Evolutionary conservation across 2,888 invertebrate species (phyloP), one percentile per base, ranked within the genome.

Genomic region (Horisme vitalbata): DNA sequence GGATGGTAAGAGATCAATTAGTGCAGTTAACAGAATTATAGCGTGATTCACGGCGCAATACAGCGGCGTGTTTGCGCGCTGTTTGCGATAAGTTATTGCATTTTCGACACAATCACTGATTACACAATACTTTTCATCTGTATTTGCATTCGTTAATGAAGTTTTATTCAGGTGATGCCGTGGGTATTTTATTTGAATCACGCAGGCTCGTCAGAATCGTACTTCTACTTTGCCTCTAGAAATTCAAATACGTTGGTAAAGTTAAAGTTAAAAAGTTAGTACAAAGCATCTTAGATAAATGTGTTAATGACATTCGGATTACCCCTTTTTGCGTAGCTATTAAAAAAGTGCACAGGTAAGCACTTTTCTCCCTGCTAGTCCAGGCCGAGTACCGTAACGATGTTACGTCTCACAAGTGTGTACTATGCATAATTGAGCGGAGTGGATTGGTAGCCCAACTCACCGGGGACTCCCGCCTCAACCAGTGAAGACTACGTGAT

Each of bases 391-490:
- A 7, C 11, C 10, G 24, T 44, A 46, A 46, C 39, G 23, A 41
- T 35, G 51, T 46, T 44, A 46, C 41, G 39, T 46, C 27, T 33
- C 23, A 36, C 48, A 30, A 18, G 45, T 36, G 50, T 49, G 39
- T 35, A 50, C 44, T 13, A 35, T 57, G 48, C 59, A 57, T 61
- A 55, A 59, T 57, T 56, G 56, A 59, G 41, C 32, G 45, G 41
- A 54, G 55, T 49, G 57, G 58, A 54, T 54, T 39, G 52, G 32
- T 36, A 18, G 38, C 28, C 39, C 12, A 35, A 39, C 31, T 20
- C 41, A 34, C 38, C 23, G 31, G 30, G 36, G 28, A 26, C 26
- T 14, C 24, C 20, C n/a, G 5, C 4, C n/a, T n/a, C n/a, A n/a
- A n/a, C n/a, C n/a, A n/a, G n/a, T n/a, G n/a, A n/a, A n/a, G n/a